Percentiles rank a stretch among this genome's conserved stretches.
Evolutionary conservation across 2,888 invertebrate genomes (phyloP).

Genomic region (Ametastegia equiseti): DNA sequence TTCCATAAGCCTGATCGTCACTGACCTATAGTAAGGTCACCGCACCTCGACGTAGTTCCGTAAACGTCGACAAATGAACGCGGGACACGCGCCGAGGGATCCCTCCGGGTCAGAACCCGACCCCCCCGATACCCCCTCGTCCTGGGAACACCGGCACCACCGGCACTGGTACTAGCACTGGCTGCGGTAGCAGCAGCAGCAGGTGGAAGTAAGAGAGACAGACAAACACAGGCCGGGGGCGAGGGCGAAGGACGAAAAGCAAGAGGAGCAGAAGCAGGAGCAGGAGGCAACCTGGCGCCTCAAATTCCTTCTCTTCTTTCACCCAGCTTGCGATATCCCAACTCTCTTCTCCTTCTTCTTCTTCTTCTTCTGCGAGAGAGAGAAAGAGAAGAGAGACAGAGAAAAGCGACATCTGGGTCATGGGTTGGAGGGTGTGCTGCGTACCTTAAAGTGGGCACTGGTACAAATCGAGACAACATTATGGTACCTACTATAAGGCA

Average conservation of each 20-base stretch:
- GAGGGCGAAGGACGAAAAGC: slow-evolving; percentile 48
- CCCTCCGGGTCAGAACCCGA: slow-evolving; percentile 40
- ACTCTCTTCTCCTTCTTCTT: background rate
- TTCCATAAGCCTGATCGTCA: background rate
- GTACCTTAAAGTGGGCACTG: background rate
- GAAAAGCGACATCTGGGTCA: slow-evolving; percentile 37
- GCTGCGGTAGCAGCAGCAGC: slow-evolving; percentile 56
- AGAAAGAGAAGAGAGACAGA: too few species aligned
- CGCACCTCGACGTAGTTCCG: background rate
- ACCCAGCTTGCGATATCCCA: background rate
- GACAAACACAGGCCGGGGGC: slow-evolving; percentile 53
- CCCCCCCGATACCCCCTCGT: slow-evolving; percentile 38
- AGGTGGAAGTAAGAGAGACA: slow-evolving; percentile 52
- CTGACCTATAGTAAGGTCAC: slow-evolving; percentile 40
- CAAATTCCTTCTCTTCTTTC: slow-evolving; percentile 15
- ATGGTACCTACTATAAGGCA: too few species aligned
- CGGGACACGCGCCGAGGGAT: slow-evolving; percentile 44
- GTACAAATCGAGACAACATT: too few species aligned
- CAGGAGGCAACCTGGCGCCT: background rate
- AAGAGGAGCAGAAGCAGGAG: background rate
- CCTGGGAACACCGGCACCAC: background rate
- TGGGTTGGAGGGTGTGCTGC: background rate
- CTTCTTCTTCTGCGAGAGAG: background rate
- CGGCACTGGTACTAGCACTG: background rate
- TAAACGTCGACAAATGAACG: slow-evolving; percentile 41